Evolutionary conservation across 2,113 vertebrate genomes (phyloP).

Genomic region (Platichthys flesus): DNA sequence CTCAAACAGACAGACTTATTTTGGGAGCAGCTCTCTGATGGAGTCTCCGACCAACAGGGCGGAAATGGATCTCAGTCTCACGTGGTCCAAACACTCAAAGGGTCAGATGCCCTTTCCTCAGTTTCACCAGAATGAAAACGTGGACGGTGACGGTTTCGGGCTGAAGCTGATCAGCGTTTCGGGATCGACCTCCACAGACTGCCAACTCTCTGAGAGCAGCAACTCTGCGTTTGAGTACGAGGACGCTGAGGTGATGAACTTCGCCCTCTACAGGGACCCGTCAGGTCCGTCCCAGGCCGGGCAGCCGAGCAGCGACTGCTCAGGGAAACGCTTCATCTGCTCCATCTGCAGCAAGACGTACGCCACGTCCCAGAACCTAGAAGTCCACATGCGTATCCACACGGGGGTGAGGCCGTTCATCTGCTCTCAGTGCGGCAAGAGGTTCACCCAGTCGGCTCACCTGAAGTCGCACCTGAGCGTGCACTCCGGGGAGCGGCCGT

Average conservation of each 20-base stretch:
- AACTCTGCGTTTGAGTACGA: slow-evolving; percentile 50
- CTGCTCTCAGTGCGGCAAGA: slow-evolving; percentile 78
- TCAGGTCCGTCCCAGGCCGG: background rate
- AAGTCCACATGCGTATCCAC: slow-evolving; percentile 80
- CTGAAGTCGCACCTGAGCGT: slow-evolving; percentile 79
- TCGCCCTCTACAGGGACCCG: slow-evolving; percentile 46
- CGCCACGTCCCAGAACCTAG: slow-evolving; percentile 75
- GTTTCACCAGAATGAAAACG: slow-evolving; percentile 35
- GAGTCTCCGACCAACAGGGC: background rate
- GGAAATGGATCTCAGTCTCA: slow-evolving; percentile 39
- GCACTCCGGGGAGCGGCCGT: slow-evolving; percentile 75
- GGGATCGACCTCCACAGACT: slow-evolving; percentile 31
- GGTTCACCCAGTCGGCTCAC: slow-evolving; percentile 80
- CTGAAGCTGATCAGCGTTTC: slow-evolving; percentile 65
- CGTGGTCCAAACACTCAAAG: slow-evolving; percentile 58
- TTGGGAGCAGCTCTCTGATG: background rate
- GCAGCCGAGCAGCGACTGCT: background rate
- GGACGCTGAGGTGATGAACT: slow-evolving; percentile 30
- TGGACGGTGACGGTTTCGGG: slow-evolving; percentile 44
- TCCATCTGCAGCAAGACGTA: slow-evolving; percentile 71
- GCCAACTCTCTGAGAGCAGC: slow-evolving; percentile 46
- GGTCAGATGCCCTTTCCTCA: slow-evolving; percentile 2
- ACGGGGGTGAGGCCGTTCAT: slow-evolving; percentile 76
- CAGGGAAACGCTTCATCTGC: slow-evolving; percentile 58
- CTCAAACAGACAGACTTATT: slow-evolving; percentile 29